Conservation (phyloP, 2,113 vertebrate species). For the Pundamilia nyererei region DNA sequence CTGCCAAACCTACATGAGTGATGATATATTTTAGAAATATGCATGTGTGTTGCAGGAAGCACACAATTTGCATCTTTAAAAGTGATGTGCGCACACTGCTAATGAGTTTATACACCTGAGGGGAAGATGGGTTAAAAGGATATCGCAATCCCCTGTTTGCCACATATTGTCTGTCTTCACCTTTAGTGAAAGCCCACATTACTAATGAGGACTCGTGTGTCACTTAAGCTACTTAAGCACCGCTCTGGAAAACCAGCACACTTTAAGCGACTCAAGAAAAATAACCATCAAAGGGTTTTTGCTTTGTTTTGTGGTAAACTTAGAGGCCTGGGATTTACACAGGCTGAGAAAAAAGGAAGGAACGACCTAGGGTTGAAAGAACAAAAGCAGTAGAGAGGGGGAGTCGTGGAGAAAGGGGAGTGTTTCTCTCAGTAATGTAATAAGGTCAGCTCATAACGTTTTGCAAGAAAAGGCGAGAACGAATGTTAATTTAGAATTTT, state of each 20-base stretch:
- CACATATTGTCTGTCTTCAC: constrained; percentile 21
- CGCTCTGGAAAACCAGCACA: not conserved
- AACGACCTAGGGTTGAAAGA: not conserved
- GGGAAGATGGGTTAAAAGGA: constrained; percentile 33
- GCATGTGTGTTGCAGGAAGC: not conserved
- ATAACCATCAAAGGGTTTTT: not conserved
- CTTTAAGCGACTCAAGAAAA: not conserved
- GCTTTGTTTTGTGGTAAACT: not conserved
- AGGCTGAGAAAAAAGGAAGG: not conserved
- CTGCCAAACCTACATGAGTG: not conserved
- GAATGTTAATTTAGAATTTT: not conserved
- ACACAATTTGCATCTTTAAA: not conserved
- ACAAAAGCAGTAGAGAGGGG: not conserved
- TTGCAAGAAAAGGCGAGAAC: not conserved
- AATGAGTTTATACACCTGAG: constrained; percentile 24
- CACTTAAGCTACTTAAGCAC: constrained; percentile 2
- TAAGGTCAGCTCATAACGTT: not conserved
- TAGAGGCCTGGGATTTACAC: not conserved
- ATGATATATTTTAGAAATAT: not conserved
- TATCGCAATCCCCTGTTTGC: not conserved
- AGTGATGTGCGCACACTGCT: not conserved
- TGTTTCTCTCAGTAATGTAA: not conserved
- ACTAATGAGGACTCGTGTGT: constrained; percentile 36
- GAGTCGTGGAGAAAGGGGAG: not conserved
- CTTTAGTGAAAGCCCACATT: constrained; percentile 16